Conservation (phyloP, 2,888 invertebrate genomes). For the Itoplectis maculator region DNA sequence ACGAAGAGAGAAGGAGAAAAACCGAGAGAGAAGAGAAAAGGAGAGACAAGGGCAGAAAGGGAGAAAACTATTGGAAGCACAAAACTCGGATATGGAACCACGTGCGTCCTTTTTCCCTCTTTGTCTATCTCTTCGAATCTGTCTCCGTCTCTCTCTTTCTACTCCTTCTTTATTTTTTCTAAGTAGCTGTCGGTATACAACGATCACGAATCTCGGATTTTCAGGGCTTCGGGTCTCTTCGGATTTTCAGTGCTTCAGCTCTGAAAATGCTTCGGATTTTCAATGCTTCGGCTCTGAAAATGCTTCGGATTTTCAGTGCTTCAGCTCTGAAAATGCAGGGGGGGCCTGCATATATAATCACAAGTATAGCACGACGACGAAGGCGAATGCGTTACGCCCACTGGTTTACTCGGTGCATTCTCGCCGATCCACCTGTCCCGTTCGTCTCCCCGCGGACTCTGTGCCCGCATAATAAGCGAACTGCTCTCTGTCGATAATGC, state of each 20-base stretch:
- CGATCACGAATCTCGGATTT: slow-evolving; percentile 72
- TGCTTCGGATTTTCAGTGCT: not conserved
- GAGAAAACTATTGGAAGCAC: slow-evolving; percentile 14
- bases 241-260: not conserved
- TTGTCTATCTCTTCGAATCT: no score
- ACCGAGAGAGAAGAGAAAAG: no score
- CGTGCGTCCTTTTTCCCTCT: slow-evolving; percentile 41
- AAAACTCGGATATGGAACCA: not conserved
- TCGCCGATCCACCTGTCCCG: slow-evolving; percentile 82
- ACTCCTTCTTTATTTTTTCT: slow-evolving; percentile 67
- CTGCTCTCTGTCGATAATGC: slow-evolving; percentile 47
- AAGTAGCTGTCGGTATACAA: slow-evolving; percentile 75
- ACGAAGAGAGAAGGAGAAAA: slow-evolving; percentile 3
- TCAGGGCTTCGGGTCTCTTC: no score
- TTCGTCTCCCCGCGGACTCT: slow-evolving; percentile 28
- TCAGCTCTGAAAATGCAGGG: not conserved
- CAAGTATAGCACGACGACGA: slow-evolving; percentile 57
- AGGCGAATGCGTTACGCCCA: slow-evolving; percentile 62
- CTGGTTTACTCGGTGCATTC: slow-evolving; percentile 67
- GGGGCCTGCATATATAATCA: slow-evolving; percentile 53
- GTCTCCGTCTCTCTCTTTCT: not conserved
- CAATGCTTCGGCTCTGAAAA: not conserved
- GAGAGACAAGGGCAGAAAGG: not conserved
- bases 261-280: not conserved
- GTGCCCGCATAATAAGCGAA: slow-evolving; percentile 64